phyloP scores from a whole-genome alignment of 1,140 invertebrate species.

The Caenorhabditis remanei region DNA sequence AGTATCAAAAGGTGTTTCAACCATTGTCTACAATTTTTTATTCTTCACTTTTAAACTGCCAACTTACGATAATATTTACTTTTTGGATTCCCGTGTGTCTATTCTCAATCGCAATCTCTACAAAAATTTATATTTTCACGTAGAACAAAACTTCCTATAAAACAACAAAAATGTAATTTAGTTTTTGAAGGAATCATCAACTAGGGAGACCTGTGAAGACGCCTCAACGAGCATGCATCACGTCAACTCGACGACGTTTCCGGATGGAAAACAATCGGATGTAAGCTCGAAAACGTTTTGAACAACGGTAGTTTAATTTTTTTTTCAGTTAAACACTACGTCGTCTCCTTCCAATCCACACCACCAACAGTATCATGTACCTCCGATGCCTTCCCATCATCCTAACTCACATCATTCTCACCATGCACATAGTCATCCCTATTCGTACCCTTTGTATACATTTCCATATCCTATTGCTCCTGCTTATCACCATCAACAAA shows the following conservation, averaged over 20 bases:
- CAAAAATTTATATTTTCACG: too few relatives aligned
- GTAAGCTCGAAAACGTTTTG: background rate
- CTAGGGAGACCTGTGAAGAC: background rate
- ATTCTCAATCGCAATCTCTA: too few relatives aligned
- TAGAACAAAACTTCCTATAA: too few relatives aligned
- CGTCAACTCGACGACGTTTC: background rate
- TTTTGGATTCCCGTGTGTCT: too few relatives aligned
- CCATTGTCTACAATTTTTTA: too few relatives aligned
- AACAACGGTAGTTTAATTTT: too few relatives aligned
- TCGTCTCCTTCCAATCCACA: background rate
- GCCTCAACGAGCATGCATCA: background rate
- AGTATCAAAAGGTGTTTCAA: too few relatives aligned
- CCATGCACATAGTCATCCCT: background rate
- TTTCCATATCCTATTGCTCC: slow-evolving; percentile 41
- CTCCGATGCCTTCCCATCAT: background rate
- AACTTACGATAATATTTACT: too few relatives aligned
- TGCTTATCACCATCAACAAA: background rate
- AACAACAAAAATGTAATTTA: too few relatives aligned
- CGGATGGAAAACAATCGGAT: background rate
- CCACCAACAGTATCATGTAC: background rate
- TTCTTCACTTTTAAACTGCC: too few relatives aligned
- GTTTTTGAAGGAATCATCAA: background rate
- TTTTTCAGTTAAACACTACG: background rate
- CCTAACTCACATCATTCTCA: too few relatives aligned
- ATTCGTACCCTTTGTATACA: slow-evolving; percentile 22